phyloP scores from a whole-genome alignment of 2,888 invertebrate genomes.

The Chalcis sispes region DNA sequence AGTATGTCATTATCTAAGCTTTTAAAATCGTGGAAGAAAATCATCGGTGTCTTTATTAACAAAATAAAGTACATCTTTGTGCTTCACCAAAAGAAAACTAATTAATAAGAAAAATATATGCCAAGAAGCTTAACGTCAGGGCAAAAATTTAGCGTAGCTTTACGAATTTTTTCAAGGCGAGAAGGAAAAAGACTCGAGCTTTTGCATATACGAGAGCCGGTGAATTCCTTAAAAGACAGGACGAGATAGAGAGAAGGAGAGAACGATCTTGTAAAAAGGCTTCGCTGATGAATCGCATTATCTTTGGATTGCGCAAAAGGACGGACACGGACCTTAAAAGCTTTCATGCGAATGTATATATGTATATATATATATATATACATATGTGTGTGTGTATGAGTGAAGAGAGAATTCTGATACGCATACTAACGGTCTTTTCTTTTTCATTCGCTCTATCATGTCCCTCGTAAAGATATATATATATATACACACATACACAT shows the following conservation, averaged over 20 bases:
- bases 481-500: not conserved
- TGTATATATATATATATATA: constrained; percentile 4
- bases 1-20: not conserved
- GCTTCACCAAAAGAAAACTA: constrained; percentile 11
- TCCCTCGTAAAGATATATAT: constrained; percentile 6
- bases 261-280: constrained; percentile 10
- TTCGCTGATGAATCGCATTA: constrained; percentile 47
- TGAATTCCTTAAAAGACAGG: constrained; percentile 11
- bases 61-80: not conserved
- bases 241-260: constrained; percentile 5
- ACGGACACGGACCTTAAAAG: not conserved
- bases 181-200: constrained; percentile 18
- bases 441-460: constrained; percentile 14
- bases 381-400: not conserved
- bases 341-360: not conserved
- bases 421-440: not conserved
- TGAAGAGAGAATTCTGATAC: not conserved
- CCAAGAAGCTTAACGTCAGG: not conserved
- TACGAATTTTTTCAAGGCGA: constrained; percentile 9
- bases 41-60: not conserved
- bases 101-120: constrained; percentile 15
- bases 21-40: not conserved
- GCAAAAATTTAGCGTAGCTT: constrained; percentile 5
- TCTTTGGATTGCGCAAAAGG: constrained; percentile 20
- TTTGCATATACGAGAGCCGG: constrained; percentile 14